Percentiles rank a stretch among this genome's conserved stretches.
These are phyloP conservation scores for Caerostris extrusa DNA, from an alignment of 1,140 invertebrate species.

Conservation along the genomic window DNA sequence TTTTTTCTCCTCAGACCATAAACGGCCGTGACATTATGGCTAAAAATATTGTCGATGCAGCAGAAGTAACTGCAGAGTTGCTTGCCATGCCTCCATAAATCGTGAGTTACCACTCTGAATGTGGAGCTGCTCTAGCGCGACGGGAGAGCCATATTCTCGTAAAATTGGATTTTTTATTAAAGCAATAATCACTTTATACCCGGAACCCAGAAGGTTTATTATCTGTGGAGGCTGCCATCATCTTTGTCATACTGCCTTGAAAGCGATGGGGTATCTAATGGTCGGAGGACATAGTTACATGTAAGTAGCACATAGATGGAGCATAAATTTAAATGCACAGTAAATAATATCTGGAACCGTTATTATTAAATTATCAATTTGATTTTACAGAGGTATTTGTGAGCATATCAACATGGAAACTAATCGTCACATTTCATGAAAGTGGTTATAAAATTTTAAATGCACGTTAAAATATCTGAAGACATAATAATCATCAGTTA, in stretches of 20 bases:
- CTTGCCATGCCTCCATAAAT: constrained; percentile 22
- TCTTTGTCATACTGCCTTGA: not conserved
- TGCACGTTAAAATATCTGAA: too few relatives aligned
- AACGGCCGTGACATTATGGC: not conserved
- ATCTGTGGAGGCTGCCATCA: not conserved
- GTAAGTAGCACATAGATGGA: too few relatives aligned
- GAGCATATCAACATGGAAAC: too few relatives aligned
- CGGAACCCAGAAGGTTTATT: not conserved
- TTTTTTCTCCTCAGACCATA: not conserved
- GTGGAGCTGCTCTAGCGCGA: not conserved
- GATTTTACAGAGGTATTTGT: too few relatives aligned
- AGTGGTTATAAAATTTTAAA: too few relatives aligned
- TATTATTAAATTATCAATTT: too few relatives aligned
- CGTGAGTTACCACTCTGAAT: not conserved
- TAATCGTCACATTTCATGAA: too few relatives aligned
- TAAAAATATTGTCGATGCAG: not conserved
- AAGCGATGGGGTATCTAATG: not conserved
- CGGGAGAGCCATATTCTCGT: not conserved
- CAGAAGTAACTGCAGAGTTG: not conserved
- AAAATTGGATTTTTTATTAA: constrained; percentile 40
- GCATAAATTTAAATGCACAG: too few relatives aligned
- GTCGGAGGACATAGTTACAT: not conserved
- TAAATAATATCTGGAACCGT: too few relatives aligned
- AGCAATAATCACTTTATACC: constrained; percentile 1
- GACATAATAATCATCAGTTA: too few relatives aligned